phyloP scores from a whole-genome alignment of 2,113 vertebrate species.

The Notechis scutatus region DNA sequence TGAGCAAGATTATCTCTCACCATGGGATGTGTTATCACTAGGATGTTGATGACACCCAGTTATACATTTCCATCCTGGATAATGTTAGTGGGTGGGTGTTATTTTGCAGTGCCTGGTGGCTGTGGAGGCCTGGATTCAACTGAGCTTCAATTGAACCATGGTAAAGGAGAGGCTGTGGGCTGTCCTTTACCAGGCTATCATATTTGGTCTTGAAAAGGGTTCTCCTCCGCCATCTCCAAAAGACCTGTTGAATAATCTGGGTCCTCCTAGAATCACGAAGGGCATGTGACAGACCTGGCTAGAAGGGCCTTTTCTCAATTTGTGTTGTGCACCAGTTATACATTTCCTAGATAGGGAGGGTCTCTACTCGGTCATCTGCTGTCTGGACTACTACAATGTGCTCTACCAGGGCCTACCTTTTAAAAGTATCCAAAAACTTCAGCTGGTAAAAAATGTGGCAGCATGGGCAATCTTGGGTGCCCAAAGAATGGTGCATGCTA shows the following conservation, averaged over 20 bases:
- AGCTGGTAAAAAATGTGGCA: not conserved
- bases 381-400: not conserved
- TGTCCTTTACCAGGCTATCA: no score
- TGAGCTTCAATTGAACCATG: not conserved
- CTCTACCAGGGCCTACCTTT: not conserved
- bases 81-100: not conserved
- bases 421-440: not conserved
- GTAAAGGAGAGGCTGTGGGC: not conserved
- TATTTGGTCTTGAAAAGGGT: no score
- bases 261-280: not conserved
- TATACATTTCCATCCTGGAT: not conserved
- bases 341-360: not conserved
- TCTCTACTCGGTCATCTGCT: not conserved
- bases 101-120: not conserved
- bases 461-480: not conserved
- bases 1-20: not conserved
- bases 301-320: not conserved
- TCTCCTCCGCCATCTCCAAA: rapidly evolving
- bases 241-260: not conserved
- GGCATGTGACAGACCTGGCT: not conserved
- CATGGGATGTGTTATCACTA: not conserved
- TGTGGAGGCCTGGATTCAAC: not conserved
- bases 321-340: not conserved
- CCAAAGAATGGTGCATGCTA: not conserved
- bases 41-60: not conserved